Conservation (phyloP, 2,888 invertebrate species). For the Pseudococcus longispinus region DNA sequence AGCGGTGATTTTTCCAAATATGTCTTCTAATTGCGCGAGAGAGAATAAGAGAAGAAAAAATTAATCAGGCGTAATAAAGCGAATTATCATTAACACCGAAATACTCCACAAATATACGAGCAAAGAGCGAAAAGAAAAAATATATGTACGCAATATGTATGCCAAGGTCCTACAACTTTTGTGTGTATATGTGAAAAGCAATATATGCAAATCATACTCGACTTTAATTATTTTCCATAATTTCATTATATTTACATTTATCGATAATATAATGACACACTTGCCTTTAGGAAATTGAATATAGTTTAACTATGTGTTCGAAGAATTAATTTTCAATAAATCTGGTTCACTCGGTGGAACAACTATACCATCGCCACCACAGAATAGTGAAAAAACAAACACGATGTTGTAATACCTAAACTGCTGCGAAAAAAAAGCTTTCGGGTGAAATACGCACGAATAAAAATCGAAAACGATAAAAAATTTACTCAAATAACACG, state of each 20-base stretch:
- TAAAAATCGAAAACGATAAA: neutral
- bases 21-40: neutral
- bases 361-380: neutral
- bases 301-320: constrained; percentile 58
- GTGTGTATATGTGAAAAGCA: neutral
- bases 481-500: constrained; percentile 21
- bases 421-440: neutral
- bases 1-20: neutral
- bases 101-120: neutral
- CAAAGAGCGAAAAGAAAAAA: neutral
- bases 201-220: constrained; percentile 46
- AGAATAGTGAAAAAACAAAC: neutral
- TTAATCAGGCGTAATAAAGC: constrained; percentile 31
- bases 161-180: constrained; percentile 41
- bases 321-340: constrained; percentile 30
- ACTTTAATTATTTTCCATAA: constrained; percentile 43
- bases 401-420: neutral
- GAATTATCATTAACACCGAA: constrained; percentile 31
- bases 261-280: constrained; percentile 37
- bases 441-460: constrained; percentile 8
- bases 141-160: neutral
- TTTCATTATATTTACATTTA: constrained; percentile 6
- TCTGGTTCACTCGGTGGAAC: neutral
- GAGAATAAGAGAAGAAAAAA: neutral
- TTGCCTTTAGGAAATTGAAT: constrained; percentile 58